Evolutionary conservation across 2,113 vertebrate genomes (phyloP).

Genomic region (Cebidichthys violaceus): DNA sequence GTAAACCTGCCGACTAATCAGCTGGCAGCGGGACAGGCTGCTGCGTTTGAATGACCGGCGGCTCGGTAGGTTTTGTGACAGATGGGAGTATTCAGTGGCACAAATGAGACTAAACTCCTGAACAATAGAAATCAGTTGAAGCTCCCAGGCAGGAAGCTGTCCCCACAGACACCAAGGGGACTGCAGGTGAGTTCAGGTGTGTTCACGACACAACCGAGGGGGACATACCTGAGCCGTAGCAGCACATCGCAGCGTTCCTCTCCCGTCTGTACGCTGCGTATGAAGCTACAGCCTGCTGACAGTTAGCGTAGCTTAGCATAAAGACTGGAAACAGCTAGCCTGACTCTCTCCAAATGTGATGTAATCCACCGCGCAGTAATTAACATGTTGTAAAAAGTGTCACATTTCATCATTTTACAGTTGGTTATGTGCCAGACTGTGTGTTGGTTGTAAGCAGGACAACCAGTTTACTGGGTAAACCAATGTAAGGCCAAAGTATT

Average conservation of each 20-base stretch:
- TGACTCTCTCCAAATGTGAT: not conserved
- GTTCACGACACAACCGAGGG: conserved; percentile 2
- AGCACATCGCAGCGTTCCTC: not conserved
- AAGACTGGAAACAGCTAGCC: not conserved
- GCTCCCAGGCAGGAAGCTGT: conserved; percentile 37
- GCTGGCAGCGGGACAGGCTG: not conserved
- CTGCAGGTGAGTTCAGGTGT: conserved; percentile 10
- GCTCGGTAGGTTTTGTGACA: conserved; percentile 54
- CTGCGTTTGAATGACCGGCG: conserved; percentile 47
- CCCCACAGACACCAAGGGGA: conserved; percentile 30
- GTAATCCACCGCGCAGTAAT: not conserved
- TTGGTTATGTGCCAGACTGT: too few species aligned
- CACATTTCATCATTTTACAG: not conserved
- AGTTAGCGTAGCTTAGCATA: not conserved
- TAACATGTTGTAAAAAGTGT: not conserved
- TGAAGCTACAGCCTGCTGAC: not conserved
- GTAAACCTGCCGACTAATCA: conserved; percentile 48
- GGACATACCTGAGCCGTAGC: conserved; percentile 16
- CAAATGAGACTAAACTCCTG: conserved; percentile 37
- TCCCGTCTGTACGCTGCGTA: not conserved
- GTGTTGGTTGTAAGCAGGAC: too few species aligned
- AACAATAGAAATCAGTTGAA: conserved; percentile 60
- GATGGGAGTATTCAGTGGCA: conserved; percentile 52
- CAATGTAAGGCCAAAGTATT: not conserved
- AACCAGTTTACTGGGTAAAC: too few species aligned